A percentile compares a stretch with the other conserved stretches of the same genome.
Conservation (phyloP, 2,888 invertebrate species). For the Drosophila hamatofila region DNA sequence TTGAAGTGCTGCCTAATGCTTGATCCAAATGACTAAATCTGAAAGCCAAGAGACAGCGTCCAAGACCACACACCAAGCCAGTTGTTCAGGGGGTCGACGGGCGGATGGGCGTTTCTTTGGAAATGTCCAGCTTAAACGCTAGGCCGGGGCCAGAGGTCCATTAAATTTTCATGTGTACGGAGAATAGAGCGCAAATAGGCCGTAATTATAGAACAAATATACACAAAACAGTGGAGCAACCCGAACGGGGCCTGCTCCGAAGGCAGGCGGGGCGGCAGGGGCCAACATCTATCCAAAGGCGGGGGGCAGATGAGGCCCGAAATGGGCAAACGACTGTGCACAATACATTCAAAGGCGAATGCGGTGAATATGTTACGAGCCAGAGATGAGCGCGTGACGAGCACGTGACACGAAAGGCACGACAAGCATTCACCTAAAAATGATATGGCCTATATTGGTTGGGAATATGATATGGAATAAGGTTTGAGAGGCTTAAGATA, state of each 20-base stretch:
- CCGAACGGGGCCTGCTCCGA: constrained; percentile 6
- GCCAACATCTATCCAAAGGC: neutral
- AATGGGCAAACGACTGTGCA: constrained; percentile 45
- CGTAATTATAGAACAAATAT: constrained; percentile 74
- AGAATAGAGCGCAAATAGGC: constrained; percentile 74
- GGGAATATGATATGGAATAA: neutral
- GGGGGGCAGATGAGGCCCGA: constrained; percentile 37
- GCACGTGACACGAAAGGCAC: constrained; percentile 6
- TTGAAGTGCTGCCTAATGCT: constrained; percentile 42
- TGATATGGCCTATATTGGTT: neutral
- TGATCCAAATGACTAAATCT: constrained; percentile 63
- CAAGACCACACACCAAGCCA: constrained; percentile 53
- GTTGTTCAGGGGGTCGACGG: constrained; percentile 2
- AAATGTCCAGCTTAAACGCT: constrained; percentile 44
- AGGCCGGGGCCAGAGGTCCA: constrained; percentile 51
- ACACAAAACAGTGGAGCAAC: constrained; percentile 53
- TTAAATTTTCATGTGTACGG: constrained; percentile 71
- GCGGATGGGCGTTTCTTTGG: constrained; percentile 43
- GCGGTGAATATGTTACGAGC: constrained; percentile 18
- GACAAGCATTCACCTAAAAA: neutral
- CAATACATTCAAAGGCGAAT: constrained; percentile 37
- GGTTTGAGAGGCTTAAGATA: neutral
- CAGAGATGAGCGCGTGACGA: constrained; percentile 26
- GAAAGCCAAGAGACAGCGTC: constrained; percentile 37
- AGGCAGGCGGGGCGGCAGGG: neutral